A percentile compares a stretch with the other conserved stretches of the same genome.
Evolutionary conservation across 2,113 vertebrate genomes (phyloP).

Genomic region (Caloenas nicobarica): DNA sequence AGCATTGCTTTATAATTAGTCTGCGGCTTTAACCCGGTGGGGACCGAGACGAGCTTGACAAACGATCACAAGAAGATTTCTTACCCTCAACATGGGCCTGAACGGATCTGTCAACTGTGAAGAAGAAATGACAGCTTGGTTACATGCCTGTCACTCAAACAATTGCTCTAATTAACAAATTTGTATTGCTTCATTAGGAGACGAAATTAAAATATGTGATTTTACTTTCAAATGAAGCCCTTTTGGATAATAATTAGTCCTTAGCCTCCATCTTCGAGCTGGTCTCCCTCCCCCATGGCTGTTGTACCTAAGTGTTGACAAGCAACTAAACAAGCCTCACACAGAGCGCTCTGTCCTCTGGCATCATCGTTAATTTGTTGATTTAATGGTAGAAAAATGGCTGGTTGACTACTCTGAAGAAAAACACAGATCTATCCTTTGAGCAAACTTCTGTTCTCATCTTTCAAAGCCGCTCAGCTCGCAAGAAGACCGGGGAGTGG

Average conservation of each 20-base stretch:
- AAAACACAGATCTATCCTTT: neutral
- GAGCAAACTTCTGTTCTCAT: neutral
- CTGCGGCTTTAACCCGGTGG: slow-evolving; percentile 45
- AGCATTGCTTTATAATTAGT: slow-evolving; percentile 9
- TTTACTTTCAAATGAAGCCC: slow-evolving; percentile 86
- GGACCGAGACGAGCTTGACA: slow-evolving; percentile 47
- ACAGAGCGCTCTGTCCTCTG: slow-evolving; percentile 1
- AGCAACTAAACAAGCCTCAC: slow-evolving; percentile 39
- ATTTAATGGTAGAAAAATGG: slow-evolving; percentile 27
- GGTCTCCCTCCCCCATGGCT: slow-evolving; percentile 35
- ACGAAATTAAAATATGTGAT: slow-evolving; percentile 84
- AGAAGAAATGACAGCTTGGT: slow-evolving; percentile 83
- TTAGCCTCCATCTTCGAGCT: slow-evolving; percentile 58
- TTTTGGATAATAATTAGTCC: slow-evolving; percentile 82
- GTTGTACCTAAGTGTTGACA: slow-evolving; percentile 40
- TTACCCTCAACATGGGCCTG: slow-evolving; percentile 97
- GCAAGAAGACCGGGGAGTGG: fast-evolving
- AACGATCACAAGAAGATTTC: slow-evolving; percentile 73
- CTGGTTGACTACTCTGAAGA: neutral
- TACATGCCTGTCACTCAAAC: slow-evolving; percentile 86
- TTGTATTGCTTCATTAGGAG: slow-evolving; percentile 83
- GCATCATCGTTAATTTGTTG: slow-evolving; percentile 14
- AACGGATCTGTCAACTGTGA: slow-evolving; percentile 97
- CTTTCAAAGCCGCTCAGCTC: neutral
- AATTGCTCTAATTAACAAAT: slow-evolving; percentile 84